These are phyloP conservation scores for Edolisoma coerulescens DNA, from an alignment of 2,113 vertebrate species.

Conservation along the genomic window DNA sequence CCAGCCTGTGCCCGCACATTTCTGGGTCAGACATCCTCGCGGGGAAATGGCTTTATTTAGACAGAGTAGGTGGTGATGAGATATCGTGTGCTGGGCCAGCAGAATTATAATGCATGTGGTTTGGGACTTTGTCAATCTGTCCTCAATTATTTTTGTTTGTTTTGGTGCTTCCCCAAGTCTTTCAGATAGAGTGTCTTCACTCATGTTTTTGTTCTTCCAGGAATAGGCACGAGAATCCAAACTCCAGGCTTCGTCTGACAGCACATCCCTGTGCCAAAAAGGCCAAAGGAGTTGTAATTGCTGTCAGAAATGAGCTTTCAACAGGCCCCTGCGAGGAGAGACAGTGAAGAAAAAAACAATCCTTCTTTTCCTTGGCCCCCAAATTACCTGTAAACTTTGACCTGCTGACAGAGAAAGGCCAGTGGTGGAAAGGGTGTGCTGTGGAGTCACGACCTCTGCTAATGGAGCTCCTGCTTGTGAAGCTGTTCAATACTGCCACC, in stretches of 20 bases:
- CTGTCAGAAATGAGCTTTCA: constrained; percentile 23
- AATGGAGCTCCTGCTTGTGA: neutral
- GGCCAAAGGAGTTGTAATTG: neutral
- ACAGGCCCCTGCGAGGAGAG: neutral
- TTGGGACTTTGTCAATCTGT: neutral
- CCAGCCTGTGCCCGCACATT: neutral
- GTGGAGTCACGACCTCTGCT: neutral
- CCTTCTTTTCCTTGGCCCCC: neutral
- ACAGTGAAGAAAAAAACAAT: neutral
- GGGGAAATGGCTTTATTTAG: constrained; percentile 18
- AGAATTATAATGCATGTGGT: neutral
- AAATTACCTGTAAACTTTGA: neutral
- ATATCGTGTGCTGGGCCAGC: neutral
- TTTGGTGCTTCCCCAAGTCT: neutral
- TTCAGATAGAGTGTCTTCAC: neutral
- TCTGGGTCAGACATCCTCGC: neutral
- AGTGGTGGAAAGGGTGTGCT: neutral
- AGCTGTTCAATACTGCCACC: neutral
- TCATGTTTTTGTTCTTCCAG: neutral
- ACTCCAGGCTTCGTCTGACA: neutral
- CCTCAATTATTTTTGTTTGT: neutral
- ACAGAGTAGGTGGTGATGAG: neutral
- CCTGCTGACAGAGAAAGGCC: neutral
- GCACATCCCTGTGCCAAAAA: neutral
- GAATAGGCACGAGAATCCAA: neutral